A percentile compares a stretch with the other conserved stretches of the same genome.
Evolutionary conservation across 2,888 invertebrate species (phyloP).

Genomic region (Ceramica pisi): DNA sequence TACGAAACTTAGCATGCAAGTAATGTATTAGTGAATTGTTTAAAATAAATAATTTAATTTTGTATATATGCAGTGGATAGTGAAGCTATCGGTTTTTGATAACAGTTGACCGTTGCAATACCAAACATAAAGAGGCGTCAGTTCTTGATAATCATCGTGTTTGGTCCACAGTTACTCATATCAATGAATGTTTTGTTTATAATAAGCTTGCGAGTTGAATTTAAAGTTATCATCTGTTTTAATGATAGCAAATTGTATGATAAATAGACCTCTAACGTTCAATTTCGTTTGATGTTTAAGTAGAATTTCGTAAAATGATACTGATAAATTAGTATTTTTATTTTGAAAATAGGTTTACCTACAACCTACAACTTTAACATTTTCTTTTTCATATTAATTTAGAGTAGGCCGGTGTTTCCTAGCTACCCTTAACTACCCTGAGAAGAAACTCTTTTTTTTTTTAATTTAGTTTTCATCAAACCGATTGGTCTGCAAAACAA

Average conservation of each 20-base stretch:
- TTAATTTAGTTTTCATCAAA: neutral
- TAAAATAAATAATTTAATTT: conserved; percentile 39
- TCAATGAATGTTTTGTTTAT: conserved; percentile 15
- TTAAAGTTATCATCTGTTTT: neutral
- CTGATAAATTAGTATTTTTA: too few species aligned
- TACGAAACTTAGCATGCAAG: conserved; percentile 43
- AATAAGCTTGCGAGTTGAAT: neutral
- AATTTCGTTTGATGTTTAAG: neutral
- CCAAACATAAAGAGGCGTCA: conserved; percentile 24
- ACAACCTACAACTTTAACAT: too few species aligned
- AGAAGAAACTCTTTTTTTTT: too few species aligned
- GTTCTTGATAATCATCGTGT: conserved; percentile 36
- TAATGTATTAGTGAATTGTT: conserved; percentile 54
- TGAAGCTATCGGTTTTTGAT: conserved; percentile 70
- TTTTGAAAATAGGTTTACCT: too few species aligned
- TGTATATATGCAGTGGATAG: conserved; percentile 59
- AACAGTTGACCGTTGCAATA: conserved; percentile 73
- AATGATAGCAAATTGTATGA: neutral
- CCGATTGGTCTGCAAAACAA: neutral
- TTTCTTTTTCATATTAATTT: too few species aligned
- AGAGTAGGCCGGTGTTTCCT: too few species aligned
- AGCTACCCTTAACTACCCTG: too few species aligned
- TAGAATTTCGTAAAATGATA: too few species aligned
- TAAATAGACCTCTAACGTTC: neutral
- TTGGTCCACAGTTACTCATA: conserved; percentile 21